Evolutionary conservation across 2,797 vertebrate genomes (phyloP).

Genomic region (Peromyscus aztecus): DNA sequence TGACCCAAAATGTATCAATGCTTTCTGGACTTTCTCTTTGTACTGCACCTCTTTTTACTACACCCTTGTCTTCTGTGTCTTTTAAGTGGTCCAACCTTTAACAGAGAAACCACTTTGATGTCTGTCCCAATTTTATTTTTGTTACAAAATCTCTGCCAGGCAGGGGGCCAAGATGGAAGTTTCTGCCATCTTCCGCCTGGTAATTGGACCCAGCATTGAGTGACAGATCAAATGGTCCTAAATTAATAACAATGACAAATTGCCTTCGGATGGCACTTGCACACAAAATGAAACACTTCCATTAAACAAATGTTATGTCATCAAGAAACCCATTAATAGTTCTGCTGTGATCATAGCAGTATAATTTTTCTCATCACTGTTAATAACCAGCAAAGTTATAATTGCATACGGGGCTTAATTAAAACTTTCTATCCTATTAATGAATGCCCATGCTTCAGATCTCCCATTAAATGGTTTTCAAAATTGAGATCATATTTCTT

Average conservation of each 20-base stretch:
- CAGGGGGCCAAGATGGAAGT: constrained; percentile 67
- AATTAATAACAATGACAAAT: constrained; percentile 85
- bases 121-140: constrained; percentile 66
- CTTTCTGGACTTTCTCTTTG: constrained; percentile 59
- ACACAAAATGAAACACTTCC: constrained; percentile 83
- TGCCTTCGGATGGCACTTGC: constrained; percentile 73
- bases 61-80: constrained; percentile 3
- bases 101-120: constrained; percentile 60
- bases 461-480: constrained; percentile 57
- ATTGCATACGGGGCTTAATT: constrained; percentile 82
- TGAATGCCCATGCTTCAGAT: constrained; percentile 74
- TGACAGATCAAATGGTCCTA: constrained; percentile 81
- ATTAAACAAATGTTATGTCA: constrained; percentile 82
- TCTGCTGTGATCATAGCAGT: constrained; percentile 73
- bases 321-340: constrained; percentile 77
- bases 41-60: neutral
- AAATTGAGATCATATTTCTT: constrained; percentile 73
- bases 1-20: neutral
- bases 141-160: constrained; percentile 7
- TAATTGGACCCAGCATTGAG: constrained; percentile 79
- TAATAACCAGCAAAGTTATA: constrained; percentile 83
- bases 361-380: constrained; percentile 81
- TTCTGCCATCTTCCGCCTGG: constrained; percentile 46
- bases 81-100: constrained; percentile 41
- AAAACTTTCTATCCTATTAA: constrained; percentile 75